Conservation (phyloP, 2,113 vertebrate species). For the Burhinus bistriatus region DNA sequence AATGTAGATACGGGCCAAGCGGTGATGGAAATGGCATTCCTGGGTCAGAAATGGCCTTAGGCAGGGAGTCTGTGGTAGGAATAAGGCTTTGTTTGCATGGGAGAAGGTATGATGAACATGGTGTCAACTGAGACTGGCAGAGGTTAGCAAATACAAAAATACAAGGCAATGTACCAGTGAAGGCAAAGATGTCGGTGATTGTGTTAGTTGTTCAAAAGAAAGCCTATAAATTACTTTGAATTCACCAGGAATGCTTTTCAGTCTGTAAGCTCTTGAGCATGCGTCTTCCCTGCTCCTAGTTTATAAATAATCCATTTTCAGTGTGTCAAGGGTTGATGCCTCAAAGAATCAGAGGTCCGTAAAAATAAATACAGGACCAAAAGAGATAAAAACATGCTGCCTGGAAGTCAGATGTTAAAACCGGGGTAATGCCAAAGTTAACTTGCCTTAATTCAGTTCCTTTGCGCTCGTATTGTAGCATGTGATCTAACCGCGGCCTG, state of each 20-base stretch:
- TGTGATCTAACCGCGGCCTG: not conserved
- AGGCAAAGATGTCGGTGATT: not conserved
- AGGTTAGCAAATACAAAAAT: not conserved
- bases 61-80: not conserved
- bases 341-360: not conserved
- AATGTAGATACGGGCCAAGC: not conserved
- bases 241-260: not conserved
- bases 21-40: not conserved
- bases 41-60: not conserved
- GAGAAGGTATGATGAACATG: not conserved
- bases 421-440: not conserved
- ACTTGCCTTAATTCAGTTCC: not conserved
- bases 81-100: not conserved
- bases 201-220: not conserved
- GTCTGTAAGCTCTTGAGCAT: not conserved
- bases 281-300: not conserved
- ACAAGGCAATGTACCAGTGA: not conserved
- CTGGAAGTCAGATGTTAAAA: not conserved
- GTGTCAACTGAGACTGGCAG: not conserved
- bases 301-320: slow-evolving; percentile 27
- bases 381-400: not conserved
- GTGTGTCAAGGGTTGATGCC: not conserved
- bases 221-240: not conserved
- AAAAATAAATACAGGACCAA: not conserved
- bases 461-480: accelerated